These are phyloP conservation scores for Apodemia hepburni DNA, from an alignment of 2,888 invertebrate genomes.

Conservation along the genomic window DNA sequence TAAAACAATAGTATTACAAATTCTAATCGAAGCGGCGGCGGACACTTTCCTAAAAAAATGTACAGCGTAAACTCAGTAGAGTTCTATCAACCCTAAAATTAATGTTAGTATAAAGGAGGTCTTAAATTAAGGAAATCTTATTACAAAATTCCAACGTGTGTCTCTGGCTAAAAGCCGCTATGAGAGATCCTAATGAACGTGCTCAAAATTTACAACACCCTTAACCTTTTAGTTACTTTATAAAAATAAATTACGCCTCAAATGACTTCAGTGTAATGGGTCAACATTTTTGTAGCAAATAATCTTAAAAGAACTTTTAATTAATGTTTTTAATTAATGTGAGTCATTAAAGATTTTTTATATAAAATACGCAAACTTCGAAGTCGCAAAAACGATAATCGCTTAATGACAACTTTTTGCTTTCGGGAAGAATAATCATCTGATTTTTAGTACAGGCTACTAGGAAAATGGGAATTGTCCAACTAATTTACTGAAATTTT, in stretches of 20 bases:
- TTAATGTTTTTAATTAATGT: not conserved
- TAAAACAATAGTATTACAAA: no score
- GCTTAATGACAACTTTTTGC: not conserved
- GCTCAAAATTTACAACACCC: slow-evolving; percentile 74
- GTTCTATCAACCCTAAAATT: no score
- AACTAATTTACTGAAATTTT: no score
- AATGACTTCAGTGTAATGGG: slow-evolving; percentile 10
- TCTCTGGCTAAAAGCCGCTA: slow-evolving; percentile 43
- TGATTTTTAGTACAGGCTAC: no score
- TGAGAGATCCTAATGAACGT: slow-evolving; percentile 69
- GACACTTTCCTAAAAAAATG: no score
- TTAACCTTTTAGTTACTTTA: slow-evolving; percentile 65
- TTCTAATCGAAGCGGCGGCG: no score
- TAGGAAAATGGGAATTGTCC: no score
- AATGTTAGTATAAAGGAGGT: slow-evolving; percentile 40
- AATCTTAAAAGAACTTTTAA: slow-evolving; percentile 5
- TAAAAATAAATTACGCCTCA: slow-evolving; percentile 33
- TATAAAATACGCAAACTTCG: not conserved
- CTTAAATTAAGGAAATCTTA: slow-evolving; percentile 76
- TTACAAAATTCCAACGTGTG: slow-evolving; percentile 77
- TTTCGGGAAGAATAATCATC: no score
- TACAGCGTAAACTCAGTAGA: no score
- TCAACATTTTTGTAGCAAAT: slow-evolving; percentile 2
- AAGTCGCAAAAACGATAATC: not conserved
- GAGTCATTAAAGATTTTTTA: slow-evolving; percentile 1